Conservation (phyloP, 2,888 invertebrate genomes). For the Polymixis flavicincta region DNA sequence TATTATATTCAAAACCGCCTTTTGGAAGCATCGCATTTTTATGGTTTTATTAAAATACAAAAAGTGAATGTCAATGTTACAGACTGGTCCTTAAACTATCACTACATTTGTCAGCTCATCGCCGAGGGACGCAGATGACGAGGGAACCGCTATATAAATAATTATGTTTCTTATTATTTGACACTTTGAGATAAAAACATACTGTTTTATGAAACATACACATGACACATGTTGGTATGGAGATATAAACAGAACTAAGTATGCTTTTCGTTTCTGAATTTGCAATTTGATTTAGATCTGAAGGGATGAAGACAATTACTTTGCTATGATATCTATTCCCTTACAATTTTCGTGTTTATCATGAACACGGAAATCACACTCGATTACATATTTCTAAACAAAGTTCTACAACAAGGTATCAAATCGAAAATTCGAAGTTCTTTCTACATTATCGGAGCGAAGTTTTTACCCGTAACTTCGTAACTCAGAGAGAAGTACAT, state of each 20-base stretch:
- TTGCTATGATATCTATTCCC: neutral
- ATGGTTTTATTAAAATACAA: neutral
- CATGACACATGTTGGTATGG: neutral
- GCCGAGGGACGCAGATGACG: too few species aligned
- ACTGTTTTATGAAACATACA: constrained; percentile 12
- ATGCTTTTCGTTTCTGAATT: neutral
- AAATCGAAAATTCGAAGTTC: neutral
- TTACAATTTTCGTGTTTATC: neutral
- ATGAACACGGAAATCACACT: neutral
- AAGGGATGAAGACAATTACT: neutral
- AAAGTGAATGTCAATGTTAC: neutral
- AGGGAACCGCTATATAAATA: neutral
- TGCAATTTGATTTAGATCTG: neutral
- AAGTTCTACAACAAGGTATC: neutral
- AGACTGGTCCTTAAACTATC: too few species aligned
- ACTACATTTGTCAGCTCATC: too few species aligned
- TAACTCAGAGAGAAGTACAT: neutral
- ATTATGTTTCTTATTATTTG: constrained; percentile 37
- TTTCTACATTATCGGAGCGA: neutral
- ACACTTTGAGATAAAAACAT: constrained; percentile 27
- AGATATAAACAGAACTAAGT: neutral
- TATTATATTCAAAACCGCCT: neutral
- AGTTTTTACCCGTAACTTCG: neutral
- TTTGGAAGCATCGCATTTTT: neutral
- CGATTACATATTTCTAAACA: neutral